A percentile compares a stretch with the other conserved stretches of the same genome.
Evolutionary conservation across 2,888 invertebrate species (phyloP).

Genomic region (Octonoba sinensis): DNA sequence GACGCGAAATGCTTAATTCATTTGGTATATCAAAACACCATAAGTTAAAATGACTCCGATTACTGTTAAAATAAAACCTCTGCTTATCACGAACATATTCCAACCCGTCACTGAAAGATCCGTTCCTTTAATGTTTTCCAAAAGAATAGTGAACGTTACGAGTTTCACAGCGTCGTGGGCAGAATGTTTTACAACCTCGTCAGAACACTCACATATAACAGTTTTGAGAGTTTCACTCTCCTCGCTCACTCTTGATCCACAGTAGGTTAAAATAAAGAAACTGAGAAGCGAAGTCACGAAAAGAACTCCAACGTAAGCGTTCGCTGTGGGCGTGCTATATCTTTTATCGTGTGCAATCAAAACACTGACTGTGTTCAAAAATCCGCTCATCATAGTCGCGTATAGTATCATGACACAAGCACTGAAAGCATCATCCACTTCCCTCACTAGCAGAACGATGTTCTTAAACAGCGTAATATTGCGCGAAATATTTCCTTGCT

Average conservation of each 20-base stretch:
- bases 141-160: conserved; percentile 18
- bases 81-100: conserved; percentile 31
- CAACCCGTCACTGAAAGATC: conserved; percentile 25
- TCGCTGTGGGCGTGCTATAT: neutral
- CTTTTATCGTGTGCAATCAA: conserved; percentile 6
- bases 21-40: conserved; percentile 45
- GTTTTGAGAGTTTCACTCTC: conserved; percentile 7
- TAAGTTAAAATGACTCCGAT: conserved; percentile 32
- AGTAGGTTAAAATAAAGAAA: conserved; percentile 18
- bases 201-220: conserved; percentile 16
- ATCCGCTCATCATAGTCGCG: conserved; percentile 3
- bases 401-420: conserved; percentile 16
- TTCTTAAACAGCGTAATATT: conserved; percentile 4
- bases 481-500: neutral
- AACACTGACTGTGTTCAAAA: conserved; percentile 30
- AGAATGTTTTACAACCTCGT: conserved; percentile 2
- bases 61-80: conserved; percentile 30
- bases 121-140: conserved; percentile 21
- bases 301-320: conserved; percentile 3
- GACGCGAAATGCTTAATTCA: neutral
- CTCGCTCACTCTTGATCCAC: conserved; percentile 18
- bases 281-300: conserved; percentile 1
- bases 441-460: conserved; percentile 2
- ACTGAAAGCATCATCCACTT: conserved; percentile 15
- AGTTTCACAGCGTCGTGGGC: neutral